Evolutionary conservation across 2,113 vertebrate species (phyloP), one percentile per base, ranked within the genome.

Genomic region (Diphyllodes magnificus): DNA sequence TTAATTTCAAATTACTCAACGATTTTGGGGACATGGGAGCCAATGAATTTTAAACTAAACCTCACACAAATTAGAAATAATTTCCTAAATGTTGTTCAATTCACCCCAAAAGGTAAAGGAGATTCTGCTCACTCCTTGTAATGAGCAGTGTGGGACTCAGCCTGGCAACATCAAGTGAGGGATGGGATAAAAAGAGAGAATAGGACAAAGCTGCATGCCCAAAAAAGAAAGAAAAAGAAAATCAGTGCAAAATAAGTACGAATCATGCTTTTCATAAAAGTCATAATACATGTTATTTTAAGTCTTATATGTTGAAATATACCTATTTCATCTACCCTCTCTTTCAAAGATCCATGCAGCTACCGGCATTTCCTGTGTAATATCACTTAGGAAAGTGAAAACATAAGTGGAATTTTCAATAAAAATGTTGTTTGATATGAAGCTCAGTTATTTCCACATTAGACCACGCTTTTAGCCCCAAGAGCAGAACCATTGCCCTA

Each of bases 1-100:
- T 97, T 97, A 93, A 98, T 98, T 98, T 97, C 93, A 95, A 93
- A 97, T 97, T 96, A 96, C 88, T 94, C 77, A 87, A 90, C 64
- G 79, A 89, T 93, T 93, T 27, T 42, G 65, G 63, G 82, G 86
- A 75, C 78, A 53, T 68, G 72, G 54, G 39, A 85, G 77, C 45
- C 63, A 94, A 56, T 63, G 76, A 16, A 33, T 95, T 92, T 86
- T 37, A 82, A 96, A 63, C 56, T 54, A 63, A 89, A 65, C 49
- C n/a, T 86, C 70, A 86, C 31, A 86, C 37, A 54, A 84, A 85
- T 39, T 53, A 86, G 81, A 86, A 92, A 59, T 83, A 71, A 92
- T 92, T 93, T 66, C 1, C 1, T 65, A 72, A 78, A 39, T 45
- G 13, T 68, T 57, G 44, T 87, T 92, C 79, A 40, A 9, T 75